Base-by-base conservation (phyloP, 2,888 invertebrate genomes). In the Watsonalla binaria region DNA sequence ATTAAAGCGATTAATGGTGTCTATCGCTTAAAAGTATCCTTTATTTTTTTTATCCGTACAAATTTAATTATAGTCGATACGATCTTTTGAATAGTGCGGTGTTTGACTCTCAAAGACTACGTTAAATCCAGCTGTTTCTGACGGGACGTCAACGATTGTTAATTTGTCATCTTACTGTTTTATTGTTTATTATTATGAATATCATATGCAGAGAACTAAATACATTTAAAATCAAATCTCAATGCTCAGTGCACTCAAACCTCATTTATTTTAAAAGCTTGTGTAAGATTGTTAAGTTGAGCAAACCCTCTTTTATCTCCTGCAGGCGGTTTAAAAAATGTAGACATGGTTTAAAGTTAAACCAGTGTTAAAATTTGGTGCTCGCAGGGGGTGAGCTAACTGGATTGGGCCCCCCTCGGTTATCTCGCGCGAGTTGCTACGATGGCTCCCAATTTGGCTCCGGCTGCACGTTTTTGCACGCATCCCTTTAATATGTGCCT, bases 1-100 rank as follows among this genome's bases (percentile, higher is more conserved):
- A 90, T 90, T 90, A 87, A 86, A 81, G 74, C 84, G 90, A 90
- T 90, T 89, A 87, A 90, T 89, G 78, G 82, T 69, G 71, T 76
- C 78, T 81, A 84, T 82, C 80, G 76, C 70, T 78, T 80, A 74
- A 82, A 83, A 84, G 80, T 76, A 82, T 78, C 74, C 72, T 68
- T 61, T 61, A 66, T 62, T 64, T 70, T 78, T n/a, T 84, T 85
- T 82, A 83, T 77, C 72, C 71, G 61, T 75, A 87, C 86, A 90
- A 88, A 90, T 90, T 89, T 86, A 89, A 90, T 90, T 86, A 89
- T 83, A 83, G 74, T 75, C 67, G 85, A 86, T 86, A 82, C 73
- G 68, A 82, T 86, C 78, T 78, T 63, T 65, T 52, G 63, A 64
- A 62, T 59, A 62, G 60, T 54, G 57, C 58, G 56, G 66, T 65